Evolutionary conservation across 1,140 invertebrate genomes (phyloP).

Genomic region (Drosophila murphyi): DNA sequence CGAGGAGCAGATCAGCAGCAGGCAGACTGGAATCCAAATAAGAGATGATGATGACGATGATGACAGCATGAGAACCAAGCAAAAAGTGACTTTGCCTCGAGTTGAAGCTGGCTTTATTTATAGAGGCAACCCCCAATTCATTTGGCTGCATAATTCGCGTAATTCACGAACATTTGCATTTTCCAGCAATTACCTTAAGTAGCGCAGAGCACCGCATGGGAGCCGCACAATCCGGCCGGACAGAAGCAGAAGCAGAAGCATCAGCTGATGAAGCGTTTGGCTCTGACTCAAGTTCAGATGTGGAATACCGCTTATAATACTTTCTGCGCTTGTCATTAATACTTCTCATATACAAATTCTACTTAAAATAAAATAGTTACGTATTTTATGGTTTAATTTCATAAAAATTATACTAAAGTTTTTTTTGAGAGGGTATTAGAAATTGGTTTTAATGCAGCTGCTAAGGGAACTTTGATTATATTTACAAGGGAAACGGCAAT

Average conservation of each 20-base stretch:
- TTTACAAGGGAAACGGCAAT: neutral
- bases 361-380: too few species aligned
- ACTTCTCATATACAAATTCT: too few species aligned
- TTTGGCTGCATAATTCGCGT: conserved; percentile 53
- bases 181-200: conserved; percentile 70
- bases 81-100: conserved; percentile 18
- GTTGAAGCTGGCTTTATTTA: conserved; percentile 40
- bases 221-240: neutral
- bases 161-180: conserved; percentile 73
- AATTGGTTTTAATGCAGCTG: neutral
- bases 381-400: neutral
- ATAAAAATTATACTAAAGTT: neutral
- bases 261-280: too few species aligned
- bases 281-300: neutral
- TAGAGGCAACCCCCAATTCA: conserved; percentile 19
- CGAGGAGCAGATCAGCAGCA: conserved; percentile 29
- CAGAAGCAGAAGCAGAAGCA: neutral
- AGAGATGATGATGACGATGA: conserved; percentile 17
- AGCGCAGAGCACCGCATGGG: conserved; percentile 49
- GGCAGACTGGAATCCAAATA: neutral
- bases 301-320: neutral
- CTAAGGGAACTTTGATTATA: neutral
- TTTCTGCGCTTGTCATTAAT: too few species aligned
- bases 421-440: neutral
- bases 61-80: conserved; percentile 44